Base-by-base conservation (phyloP, 2,113 vertebrate genomes). In the Bos javanicus region DNA sequence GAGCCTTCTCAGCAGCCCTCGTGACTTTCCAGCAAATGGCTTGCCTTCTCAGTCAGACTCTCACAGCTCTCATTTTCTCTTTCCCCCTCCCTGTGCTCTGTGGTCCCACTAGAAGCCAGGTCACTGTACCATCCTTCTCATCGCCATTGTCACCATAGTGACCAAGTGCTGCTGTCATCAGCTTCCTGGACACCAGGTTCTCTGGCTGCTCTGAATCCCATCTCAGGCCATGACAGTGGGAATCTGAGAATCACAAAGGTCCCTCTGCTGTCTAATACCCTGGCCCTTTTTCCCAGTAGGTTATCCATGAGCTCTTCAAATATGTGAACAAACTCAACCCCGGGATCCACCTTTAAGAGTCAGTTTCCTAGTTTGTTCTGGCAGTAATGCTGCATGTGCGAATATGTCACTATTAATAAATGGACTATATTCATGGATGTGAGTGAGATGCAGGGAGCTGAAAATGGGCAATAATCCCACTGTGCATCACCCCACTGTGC, bases 31-130 rank as follows among this genome's bases (percentile, higher is more conserved):
- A 6, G 10, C 7, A 39, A 6, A 5, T 4, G 17, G 19, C n/a
- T 28, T 15, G 39, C 39, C 33, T 92, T 56, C 48, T 64, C 48
- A 46, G 16, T 64, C 48, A 46, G 12, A 39, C 50, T 62, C 12
- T 9, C 19, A 33, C 10, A n/a, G 11, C 33, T 88, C 78, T 87
- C 12, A n/a, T 33, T 25, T 28, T 46, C n/a, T 82, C 33, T 30
- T 48, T 4, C 4, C 3, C 28, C 0, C 0, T 33, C 16, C 1
- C 1, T 48, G 14, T 43, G 14, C 23, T 64, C n/a, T 87, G 39
- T 16, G 19, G 16, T 19, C 7, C n/a, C 21, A 19, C 5, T 2
- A 36, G 43, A 71, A 62, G 30, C n/a, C 8, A 56, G 19, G 36
- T 30, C 64, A 57, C 23, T 14, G 10, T 25, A 23, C 23, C 17